These are phyloP conservation scores for Glyphotaelius pellucidus DNA, from an alignment of 2,888 invertebrate genomes.

Conservation along the genomic window DNA sequence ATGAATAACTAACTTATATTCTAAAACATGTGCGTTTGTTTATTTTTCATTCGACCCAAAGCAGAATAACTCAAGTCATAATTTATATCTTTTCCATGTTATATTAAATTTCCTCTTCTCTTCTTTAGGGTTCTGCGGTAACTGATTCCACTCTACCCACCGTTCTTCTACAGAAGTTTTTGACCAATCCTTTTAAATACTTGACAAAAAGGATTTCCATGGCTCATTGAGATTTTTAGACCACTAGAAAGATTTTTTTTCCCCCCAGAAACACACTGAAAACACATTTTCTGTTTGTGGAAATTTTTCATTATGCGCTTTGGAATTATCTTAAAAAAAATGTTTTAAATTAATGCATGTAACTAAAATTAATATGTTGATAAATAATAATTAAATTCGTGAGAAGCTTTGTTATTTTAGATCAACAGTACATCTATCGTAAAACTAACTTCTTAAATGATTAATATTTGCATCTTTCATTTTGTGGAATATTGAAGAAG, in stretches of 20 bases:
- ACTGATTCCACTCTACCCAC: neutral
- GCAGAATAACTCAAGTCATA: neutral
- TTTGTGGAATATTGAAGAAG: too few species aligned
- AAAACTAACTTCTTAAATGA: too few species aligned
- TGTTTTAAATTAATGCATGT: too few species aligned
- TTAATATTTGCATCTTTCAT: too few species aligned
- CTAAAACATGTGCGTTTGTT: neutral
- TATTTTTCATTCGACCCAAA: neutral
- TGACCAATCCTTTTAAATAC: conserved; percentile 26
- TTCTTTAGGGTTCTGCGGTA: neutral
- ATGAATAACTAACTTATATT: neutral
- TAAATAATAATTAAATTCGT: too few species aligned
- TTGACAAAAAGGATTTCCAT: neutral
- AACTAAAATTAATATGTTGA: too few species aligned
- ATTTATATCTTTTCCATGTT: neutral
- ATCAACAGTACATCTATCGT: too few species aligned
- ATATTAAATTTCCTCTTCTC: neutral
- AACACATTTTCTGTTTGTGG: neutral
- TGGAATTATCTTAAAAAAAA: too few species aligned
- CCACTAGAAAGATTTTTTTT: neutral
- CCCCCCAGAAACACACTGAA: neutral
- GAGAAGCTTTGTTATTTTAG: too few species aligned
- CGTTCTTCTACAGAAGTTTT: neutral
- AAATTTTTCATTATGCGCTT: neutral
- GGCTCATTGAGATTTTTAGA: neutral